Percentiles rank a stretch among this genome's conserved stretches.
Evolutionary conservation across 2,797 vertebrate species (phyloP).

Genomic region (Apogon talboti): DNA sequence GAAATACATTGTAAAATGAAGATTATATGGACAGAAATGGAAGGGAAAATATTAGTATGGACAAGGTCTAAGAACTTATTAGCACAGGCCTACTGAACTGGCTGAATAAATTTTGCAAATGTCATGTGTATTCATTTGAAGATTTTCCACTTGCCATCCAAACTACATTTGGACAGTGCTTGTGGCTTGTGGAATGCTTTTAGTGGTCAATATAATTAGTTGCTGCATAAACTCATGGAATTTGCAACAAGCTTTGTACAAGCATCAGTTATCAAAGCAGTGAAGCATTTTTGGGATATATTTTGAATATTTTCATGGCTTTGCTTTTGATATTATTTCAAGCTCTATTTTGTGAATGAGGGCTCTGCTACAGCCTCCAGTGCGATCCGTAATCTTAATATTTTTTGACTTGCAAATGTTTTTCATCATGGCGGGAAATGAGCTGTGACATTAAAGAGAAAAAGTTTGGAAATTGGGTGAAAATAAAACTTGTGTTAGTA

Average conservation of each 20-base stretch:
- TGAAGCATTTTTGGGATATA: slow-evolving; percentile 1
- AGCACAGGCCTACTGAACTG: slow-evolving; percentile 4
- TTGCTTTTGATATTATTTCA: slow-evolving; percentile 50
- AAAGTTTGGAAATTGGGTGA: slow-evolving; percentile 25
- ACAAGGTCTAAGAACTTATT: slow-evolving; percentile 3
- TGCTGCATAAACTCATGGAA: slow-evolving; percentile 43
- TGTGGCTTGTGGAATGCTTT: slow-evolving; percentile 49
- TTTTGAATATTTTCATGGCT: slow-evolving; percentile 36
- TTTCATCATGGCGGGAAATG: slow-evolving; percentile 55
- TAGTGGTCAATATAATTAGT: slow-evolving; percentile 49
- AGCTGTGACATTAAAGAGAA: slow-evolving; percentile 39
- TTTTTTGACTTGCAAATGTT: slow-evolving; percentile 54
- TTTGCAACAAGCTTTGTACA: slow-evolving; percentile 29
- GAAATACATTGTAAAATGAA: no score
- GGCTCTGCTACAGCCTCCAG: slow-evolving; percentile 19
- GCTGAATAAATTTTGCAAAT: slow-evolving; percentile 19
- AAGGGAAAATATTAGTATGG: not conserved
- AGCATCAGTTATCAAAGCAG: slow-evolving; percentile 31
- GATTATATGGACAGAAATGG: no score
- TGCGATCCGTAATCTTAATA: slow-evolving; percentile 40
- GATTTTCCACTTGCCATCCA: slow-evolving; percentile 22
- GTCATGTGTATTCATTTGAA: slow-evolving; percentile 36
- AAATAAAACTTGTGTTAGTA: slow-evolving; percentile 26
- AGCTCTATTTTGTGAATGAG: slow-evolving; percentile 51
- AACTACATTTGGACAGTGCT: slow-evolving; percentile 37